phyloP scores from a whole-genome alignment of 2,888 invertebrate species.

The Cremastinae sp. region DNA sequence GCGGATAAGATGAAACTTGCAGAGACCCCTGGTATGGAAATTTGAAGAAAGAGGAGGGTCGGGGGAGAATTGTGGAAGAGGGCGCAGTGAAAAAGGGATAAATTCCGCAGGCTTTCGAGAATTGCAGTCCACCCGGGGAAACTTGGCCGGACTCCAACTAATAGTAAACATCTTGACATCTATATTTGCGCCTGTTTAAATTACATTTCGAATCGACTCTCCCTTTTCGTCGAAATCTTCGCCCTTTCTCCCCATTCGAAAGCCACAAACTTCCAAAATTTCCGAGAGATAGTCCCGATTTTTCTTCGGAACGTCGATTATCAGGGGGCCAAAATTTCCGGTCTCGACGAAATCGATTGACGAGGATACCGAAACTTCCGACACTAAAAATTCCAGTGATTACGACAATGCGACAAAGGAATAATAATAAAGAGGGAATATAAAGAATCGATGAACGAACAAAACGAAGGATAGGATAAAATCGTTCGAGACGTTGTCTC shows the following conservation, averaged over 20 bases:
- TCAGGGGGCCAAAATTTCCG: background rate
- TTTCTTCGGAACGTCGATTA: conserved; percentile 9
- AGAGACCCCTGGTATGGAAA: conserved; percentile 50
- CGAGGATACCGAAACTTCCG: too few species aligned
- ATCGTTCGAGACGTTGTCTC: conserved; percentile 4
- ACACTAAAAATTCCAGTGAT: background rate
- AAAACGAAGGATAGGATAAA: too few species aligned
- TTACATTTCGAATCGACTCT: conserved; percentile 70
- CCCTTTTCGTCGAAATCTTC: conserved; percentile 56
- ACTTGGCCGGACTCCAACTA: conserved; percentile 74
- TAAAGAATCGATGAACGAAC: too few species aligned
- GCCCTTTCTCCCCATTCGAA: conserved; percentile 38
- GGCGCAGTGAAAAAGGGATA: conserved; percentile 31
- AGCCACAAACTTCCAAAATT: conserved; percentile 5
- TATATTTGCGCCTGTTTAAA: conserved; percentile 75
- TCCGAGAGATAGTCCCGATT: conserved; percentile 9
- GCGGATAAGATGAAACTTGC: conserved; percentile 24
- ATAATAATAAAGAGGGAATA: too few species aligned
- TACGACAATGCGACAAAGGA: background rate
- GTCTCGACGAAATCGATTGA: too few species aligned
- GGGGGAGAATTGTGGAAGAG: conserved; percentile 36
- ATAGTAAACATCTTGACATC: conserved; percentile 78
- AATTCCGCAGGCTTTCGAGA: conserved; percentile 43
- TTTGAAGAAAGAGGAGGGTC: conserved; percentile 8
- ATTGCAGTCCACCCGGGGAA: conserved; percentile 67